These are phyloP conservation scores for Rhagophthalmus giganteus DNA, from an alignment of 2,888 invertebrate genomes.

Conservation along the genomic window DNA sequence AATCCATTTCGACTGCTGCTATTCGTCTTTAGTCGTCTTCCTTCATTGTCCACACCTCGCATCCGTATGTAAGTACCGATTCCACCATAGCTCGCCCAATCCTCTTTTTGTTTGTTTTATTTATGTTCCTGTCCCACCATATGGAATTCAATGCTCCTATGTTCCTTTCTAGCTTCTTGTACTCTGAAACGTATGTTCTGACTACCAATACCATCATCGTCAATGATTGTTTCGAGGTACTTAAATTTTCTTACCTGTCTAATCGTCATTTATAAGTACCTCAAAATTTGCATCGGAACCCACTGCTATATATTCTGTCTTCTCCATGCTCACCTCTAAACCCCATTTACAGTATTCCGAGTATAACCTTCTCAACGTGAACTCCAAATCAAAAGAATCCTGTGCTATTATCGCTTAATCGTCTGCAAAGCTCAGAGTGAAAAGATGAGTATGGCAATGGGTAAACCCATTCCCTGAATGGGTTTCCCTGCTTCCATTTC, in stretches of 20 bases:
- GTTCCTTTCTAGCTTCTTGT: background rate
- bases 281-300: background rate
- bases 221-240: background rate
- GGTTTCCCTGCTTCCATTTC: constrained; percentile 1
- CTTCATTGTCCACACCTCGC: constrained; percentile 2
- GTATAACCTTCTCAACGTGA: constrained; percentile 1
- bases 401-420: background rate
- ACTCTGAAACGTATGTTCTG: background rate
- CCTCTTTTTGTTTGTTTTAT: background rate
- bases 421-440: background rate
- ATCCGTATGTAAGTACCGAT: background rate
- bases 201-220: background rate
- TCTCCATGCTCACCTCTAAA: background rate
- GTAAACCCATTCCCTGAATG: background rate
- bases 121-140: background rate
- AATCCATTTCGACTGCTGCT: background rate
- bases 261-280: background rate
- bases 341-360: constrained; percentile 1
- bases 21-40: constrained; percentile 2
- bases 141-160: background rate
- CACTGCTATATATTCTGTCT: background rate
- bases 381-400: constrained; percentile 2
- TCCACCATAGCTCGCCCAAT: constrained; percentile 2
- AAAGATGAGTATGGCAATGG: no score
- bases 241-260: no score